A percentile compares a stretch with the other conserved stretches of the same genome.
Evolutionary conservation across 2,797 vertebrate species (phyloP).

Genomic region (Steatocranus sp.): DNA sequence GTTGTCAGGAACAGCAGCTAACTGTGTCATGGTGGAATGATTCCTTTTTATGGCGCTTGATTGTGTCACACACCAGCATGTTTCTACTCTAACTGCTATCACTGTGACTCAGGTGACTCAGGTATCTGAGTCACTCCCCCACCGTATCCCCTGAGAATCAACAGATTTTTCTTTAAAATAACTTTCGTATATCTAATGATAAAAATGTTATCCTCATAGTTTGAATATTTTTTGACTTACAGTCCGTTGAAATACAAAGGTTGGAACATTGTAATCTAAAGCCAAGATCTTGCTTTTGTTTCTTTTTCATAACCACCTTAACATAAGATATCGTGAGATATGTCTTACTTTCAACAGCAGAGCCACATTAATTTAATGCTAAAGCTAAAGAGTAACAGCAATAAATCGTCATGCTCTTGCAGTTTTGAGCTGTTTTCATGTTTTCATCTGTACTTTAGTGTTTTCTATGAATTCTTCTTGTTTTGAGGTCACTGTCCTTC

Average conservation of each 20-base stretch:
- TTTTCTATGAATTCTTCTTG: background rate
- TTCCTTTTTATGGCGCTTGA: background rate
- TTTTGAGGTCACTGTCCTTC: too few relatives aligned
- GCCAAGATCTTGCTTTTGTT: background rate
- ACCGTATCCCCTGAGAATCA: background rate
- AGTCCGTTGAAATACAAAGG: background rate
- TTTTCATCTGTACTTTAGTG: background rate
- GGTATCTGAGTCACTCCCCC: fast-evolving
- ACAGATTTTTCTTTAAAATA: too few relatives aligned
- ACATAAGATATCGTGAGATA: background rate
- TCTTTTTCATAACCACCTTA: background rate
- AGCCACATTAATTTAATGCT: background rate
- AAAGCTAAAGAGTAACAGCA: background rate
- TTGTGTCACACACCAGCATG: background rate
- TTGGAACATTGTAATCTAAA: background rate
- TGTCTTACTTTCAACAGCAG: background rate
- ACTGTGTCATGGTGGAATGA: background rate
- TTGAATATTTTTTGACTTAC: background rate
- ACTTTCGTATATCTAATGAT: background rate
- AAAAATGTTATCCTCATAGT: background rate
- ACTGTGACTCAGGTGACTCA: background rate
- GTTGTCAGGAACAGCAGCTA: background rate
- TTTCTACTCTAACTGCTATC: background rate
- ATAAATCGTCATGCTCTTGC: background rate
- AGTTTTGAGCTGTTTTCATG: background rate